Evolutionary conservation across 2,888 invertebrate species (phyloP), one percentile per base, ranked within the genome.

Genomic region (Protodeltote pygarga): DNA sequence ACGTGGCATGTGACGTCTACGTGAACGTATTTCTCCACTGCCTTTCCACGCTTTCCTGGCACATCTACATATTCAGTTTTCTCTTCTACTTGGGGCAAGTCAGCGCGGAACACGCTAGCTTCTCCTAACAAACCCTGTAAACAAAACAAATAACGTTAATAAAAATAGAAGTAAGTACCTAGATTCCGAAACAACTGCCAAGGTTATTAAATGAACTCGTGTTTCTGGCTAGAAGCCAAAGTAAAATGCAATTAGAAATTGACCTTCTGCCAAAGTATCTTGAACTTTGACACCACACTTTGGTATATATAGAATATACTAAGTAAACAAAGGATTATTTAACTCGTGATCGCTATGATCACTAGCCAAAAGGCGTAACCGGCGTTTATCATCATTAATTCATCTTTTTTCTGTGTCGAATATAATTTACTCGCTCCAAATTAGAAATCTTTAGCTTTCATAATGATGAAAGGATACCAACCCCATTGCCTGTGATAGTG

Each of bases 1-100:
- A 95, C 93, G 72, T 95, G 94, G 68, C 95, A 95, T 8, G 94
- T 94, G 25, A 95, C 94, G 64, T 95, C 95, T 3, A 95, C 93
- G 68, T 95, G 94, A 23, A 95, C 92, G 70, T 94, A 92, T 78
- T 95, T 95, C 65, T 94, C 90, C 1, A 95, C 89, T 8, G 94
- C 93, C 59, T 79, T 75, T 17, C 85, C 88, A 5, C 79, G 77
- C 58, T 86, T 87, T n/a, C 90, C 91, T 40, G 89, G 90, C 0
- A 92, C 83, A 13, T 91, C 87, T 54, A 94, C 93, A 73, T 93
- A 92, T 71, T 93, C 93, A 47, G 94, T 94, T 77, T 89, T 93
- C 81, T 94, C 93, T 77, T 95, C 94, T n/a, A 91, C 87, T 82
- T 95, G 95, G 0, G 95, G 94, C 54, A 93, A 83, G 75, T 95